phyloP scores from a whole-genome alignment of 2,113 vertebrate genomes.

The Oncorhynchus mykiss region DNA sequence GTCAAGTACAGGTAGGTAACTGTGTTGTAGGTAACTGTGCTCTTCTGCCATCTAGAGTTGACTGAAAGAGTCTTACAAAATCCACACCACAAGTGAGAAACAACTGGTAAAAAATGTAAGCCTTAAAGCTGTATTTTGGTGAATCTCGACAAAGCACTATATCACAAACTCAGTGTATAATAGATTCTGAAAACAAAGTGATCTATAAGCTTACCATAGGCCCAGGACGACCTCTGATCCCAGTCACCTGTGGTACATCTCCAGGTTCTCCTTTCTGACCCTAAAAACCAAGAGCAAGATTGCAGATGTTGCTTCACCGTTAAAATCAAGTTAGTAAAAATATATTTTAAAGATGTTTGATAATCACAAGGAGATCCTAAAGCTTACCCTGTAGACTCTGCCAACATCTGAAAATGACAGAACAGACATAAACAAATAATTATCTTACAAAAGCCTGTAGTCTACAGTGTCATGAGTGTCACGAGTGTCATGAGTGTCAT shows the following conservation, averaged over 20 bases:
- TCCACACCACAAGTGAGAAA: neutral
- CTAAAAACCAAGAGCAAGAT: constrained; percentile 58
- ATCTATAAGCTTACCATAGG: constrained; percentile 79
- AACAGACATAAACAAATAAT: constrained; percentile 19
- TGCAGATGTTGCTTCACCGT: neutral
- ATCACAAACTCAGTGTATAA: too few relatives aligned
- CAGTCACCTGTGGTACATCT: constrained; percentile 89
- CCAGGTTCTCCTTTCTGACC: constrained; percentile 98
- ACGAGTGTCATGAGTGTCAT: too few relatives aligned
- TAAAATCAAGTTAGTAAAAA: neutral
- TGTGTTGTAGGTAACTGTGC: constrained; percentile 43
- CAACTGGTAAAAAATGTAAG: too few relatives aligned
- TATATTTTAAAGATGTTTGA: neutral
- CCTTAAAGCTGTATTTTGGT: too few relatives aligned
- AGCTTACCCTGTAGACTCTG: constrained; percentile 58
- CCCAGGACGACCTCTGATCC: constrained; percentile 88
- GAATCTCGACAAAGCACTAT: too few relatives aligned
- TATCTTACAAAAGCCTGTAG: constrained; percentile 44
- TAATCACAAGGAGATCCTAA: neutral
- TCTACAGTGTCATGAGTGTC: too few relatives aligned
- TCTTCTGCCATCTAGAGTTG: constrained; percentile 72
- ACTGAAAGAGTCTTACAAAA: constrained; percentile 13
- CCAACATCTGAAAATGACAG: constrained; percentile 41
- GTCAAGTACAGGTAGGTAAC: neutral
- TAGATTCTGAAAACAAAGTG: neutral